Percentiles rank a stretch among this genome's conserved stretches.
Conservation (phyloP, 2,888 invertebrate species). For the Bellardia bayeri region DNA sequence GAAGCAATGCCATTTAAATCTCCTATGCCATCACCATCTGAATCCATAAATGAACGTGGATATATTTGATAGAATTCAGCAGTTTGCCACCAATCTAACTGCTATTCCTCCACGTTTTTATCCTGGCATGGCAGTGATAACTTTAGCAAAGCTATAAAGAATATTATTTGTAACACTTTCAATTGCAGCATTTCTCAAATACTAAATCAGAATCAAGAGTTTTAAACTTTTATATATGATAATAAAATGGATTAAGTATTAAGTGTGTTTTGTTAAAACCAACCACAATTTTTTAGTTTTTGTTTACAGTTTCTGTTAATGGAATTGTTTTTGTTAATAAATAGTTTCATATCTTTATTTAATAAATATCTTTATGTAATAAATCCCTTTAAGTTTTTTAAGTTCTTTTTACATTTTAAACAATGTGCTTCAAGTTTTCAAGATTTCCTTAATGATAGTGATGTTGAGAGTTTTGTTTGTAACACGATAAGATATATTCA, state of each 20-base stretch:
- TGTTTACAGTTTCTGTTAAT: neutral
- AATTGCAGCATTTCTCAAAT: slow-evolving; percentile 35
- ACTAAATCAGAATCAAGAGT: neutral
- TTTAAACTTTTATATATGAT: too few species aligned
- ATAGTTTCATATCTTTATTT: too few species aligned
- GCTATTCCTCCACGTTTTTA: neutral
- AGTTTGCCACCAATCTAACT: slow-evolving; percentile 78
- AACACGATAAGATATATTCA: neutral
- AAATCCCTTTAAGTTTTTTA: neutral
- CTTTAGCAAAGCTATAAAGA: slow-evolving; percentile 28
- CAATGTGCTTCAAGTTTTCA: too few species aligned
- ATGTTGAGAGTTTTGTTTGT: neutral
- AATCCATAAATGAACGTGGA: slow-evolving; percentile 91
- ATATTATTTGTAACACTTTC: slow-evolving; percentile 1
- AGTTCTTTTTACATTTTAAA: neutral
- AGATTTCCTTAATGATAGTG: neutral
- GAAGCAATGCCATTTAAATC: slow-evolving; percentile 86
- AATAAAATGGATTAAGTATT: too few species aligned
- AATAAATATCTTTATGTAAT: too few species aligned
- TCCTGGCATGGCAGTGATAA: slow-evolving; percentile 61
- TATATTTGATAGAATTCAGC: slow-evolving; percentile 89
- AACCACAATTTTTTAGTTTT: neutral
- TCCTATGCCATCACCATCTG: slow-evolving; percentile 89
- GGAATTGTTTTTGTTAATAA: too few species aligned
- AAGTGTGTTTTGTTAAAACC: too few species aligned